Conservation (phyloP, 1,140 invertebrate species). For the Limonius californicus region DNA sequence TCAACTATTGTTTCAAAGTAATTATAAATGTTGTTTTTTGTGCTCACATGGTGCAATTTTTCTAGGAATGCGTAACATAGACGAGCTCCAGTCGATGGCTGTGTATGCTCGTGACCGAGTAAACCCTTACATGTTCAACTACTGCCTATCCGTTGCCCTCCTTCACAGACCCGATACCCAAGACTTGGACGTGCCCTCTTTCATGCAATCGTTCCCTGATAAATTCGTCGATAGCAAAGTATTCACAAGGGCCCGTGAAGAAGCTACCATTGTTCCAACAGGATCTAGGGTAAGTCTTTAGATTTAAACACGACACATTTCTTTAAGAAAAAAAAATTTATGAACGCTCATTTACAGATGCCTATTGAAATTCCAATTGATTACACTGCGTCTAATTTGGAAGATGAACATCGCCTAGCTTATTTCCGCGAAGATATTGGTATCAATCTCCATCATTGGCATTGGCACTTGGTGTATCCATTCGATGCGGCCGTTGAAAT, state of each 20-base stretch:
- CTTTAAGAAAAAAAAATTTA: no score
- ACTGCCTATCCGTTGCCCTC: conserved; percentile 67
- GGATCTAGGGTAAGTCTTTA: conserved; percentile 56
- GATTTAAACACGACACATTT: no score
- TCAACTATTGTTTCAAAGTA: no score
- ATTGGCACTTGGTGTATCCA: conserved; percentile 76
- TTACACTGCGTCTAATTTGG: no score
- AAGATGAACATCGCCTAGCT: no score
- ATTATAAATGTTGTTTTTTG: no score
- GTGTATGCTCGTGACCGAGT: conserved; percentile 66
- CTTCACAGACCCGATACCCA: conserved; percentile 70
- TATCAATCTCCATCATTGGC: conserved; percentile 76
- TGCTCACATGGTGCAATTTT: not conserved
- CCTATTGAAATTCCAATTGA: no score
- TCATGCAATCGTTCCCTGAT: conserved; percentile 68
- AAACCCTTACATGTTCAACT: conserved; percentile 72
- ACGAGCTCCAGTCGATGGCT: conserved; percentile 64
- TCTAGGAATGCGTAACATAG: conserved; percentile 59
- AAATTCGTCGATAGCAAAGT: conserved; percentile 69
- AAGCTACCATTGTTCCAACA: conserved; percentile 57
- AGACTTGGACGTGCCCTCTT: conserved; percentile 61
- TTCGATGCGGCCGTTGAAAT: conserved; percentile 55
- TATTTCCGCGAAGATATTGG: conserved; percentile 69
- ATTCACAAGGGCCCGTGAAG: conserved; percentile 61
- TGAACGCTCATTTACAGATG: no score